Base-by-base conservation (phyloP, 2,888 invertebrate species). In the Byasa hedistus region DNA sequence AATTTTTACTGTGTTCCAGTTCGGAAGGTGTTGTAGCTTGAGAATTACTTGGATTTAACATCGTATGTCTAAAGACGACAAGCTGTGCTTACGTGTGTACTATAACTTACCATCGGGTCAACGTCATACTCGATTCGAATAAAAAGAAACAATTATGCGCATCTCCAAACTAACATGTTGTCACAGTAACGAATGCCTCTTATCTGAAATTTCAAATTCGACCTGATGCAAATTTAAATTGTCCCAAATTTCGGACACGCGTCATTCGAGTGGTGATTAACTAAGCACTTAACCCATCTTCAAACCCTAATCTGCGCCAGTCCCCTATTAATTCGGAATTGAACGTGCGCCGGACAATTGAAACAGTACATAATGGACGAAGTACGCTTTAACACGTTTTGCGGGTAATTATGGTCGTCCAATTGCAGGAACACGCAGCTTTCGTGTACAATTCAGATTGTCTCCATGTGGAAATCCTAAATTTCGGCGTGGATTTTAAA, bases 281-380 rank as follows among this genome's bases (percentile, higher is more conserved):
- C 75, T 73, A 74, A 78, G 79, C 78, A 78, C 84, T 86, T 79
- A 74, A 75, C 75, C 76, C 75, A 77, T 83, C 81, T 80, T 82
- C 78, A 78, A 80, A 77, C 81, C 82, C 81, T 85, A 83, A 81
- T 76, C 80, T 75, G 70, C 70, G 74, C 76, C 72, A 72, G 75
- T 81, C 79, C 32, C 80, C 86, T 82, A 87, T 88, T 90, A 85
- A 85, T 83, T 82, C 80, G 73, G 70, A 76, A 83, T 83, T 79
- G 85, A 81, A 84, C 84, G 84, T 79, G 82, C 76, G 74, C 73
- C 71, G 79, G 80, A 84, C 83, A 85, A 85, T 84, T 80, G 83
- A 79, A 85, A 83, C 83, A 78, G 79, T 78, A 72, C 75, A 75
- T 79, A 79, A 76, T 75, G 74, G 75, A 77, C 81, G 75, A 80